Conservation (phyloP, 2,888 invertebrate genomes). For the Cantharis lateralis region DNA sequence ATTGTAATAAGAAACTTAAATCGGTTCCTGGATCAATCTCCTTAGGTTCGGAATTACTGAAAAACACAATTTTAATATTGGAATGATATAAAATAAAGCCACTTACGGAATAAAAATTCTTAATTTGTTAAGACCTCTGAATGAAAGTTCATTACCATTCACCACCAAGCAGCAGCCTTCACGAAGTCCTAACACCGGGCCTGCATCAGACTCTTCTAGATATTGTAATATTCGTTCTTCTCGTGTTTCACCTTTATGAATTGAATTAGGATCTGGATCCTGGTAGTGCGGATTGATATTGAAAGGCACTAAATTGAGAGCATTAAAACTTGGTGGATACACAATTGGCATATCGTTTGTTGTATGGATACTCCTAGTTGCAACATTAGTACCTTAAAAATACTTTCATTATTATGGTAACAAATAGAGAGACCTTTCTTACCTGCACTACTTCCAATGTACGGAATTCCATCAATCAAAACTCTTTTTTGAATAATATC, state of each 20-base stretch:
- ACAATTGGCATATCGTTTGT: constrained; percentile 90
- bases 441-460: constrained; percentile 41
- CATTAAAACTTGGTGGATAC: constrained; percentile 75
- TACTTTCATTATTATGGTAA: not conserved
- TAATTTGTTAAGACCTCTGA: constrained; percentile 68
- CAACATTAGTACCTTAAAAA: constrained; percentile 70
- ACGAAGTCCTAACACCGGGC: constrained; percentile 70
- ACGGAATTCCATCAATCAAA: constrained; percentile 53
- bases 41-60: constrained; percentile 59
- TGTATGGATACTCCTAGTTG: constrained; percentile 77
- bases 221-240: constrained; percentile 75
- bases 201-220: constrained; percentile 62
- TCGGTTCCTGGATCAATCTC: constrained; percentile 64
- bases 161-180: constrained; percentile 73
- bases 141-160: constrained; percentile 60
- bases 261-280: constrained; percentile 64
- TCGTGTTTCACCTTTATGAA: constrained; percentile 79
- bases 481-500: constrained; percentile 67
- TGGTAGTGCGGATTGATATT: constrained; percentile 87
- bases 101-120: constrained; percentile 70
- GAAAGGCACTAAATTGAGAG: constrained; percentile 74
- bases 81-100: constrained; percentile 7
- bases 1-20: constrained; percentile 61
- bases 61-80: constrained; percentile 43
- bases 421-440: not conserved